Base-by-base conservation (phyloP, 2,113 vertebrate genomes). In the Rostratula benghalensis region DNA sequence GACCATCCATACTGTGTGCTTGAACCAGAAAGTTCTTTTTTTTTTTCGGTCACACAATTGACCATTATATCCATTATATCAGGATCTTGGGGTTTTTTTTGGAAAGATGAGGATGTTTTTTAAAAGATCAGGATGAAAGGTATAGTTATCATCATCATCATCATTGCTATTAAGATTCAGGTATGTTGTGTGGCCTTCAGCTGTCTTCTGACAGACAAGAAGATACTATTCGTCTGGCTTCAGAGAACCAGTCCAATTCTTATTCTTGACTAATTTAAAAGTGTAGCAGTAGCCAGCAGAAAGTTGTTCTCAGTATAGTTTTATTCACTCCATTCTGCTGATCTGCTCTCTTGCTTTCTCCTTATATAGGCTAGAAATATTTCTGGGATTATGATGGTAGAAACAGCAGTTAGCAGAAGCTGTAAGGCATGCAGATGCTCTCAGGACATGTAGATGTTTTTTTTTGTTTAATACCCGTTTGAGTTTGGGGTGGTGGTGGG, bases 331-430 rank as follows among this genome's bases (percentile, higher is more conserved):
- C 5, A 5, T 81, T 51, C 17, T 57, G 14, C 19, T 69, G 35
- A 53, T 88, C 9, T 1, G 0, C 17, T 68, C 13, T 2, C 0
- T 24, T 81, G 6, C 12, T 41, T 1, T 67, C 2, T 8, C 15
- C 25, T 89, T 79, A 1, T 56, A 6, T 71, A 25, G 31, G 9
- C 22, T 54, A 21, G 39, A 71, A 10, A 1, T 46, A 8, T n/a
- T 71, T 1, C 1, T 70, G 17, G 41, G 46, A 13, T 68, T 51
- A 11, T n/a, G 15, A 7, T 75, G 7, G 3, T 54, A 28, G 25
- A 77, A 89, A n/a, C 39, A 79, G 33, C 1, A 1, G 11, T 46
- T 86, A 53, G 19, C 17, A 71, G 70, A 93, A 59, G 9, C 12
- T 1, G 0, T 33, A 54, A 90, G 9, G 7, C 6, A 4, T 88